A percentile compares a stretch with the other conserved stretches of the same genome.
Conservation (phyloP, 2,888 invertebrate genomes). For the Allophyes oxyacanthae region DNA sequence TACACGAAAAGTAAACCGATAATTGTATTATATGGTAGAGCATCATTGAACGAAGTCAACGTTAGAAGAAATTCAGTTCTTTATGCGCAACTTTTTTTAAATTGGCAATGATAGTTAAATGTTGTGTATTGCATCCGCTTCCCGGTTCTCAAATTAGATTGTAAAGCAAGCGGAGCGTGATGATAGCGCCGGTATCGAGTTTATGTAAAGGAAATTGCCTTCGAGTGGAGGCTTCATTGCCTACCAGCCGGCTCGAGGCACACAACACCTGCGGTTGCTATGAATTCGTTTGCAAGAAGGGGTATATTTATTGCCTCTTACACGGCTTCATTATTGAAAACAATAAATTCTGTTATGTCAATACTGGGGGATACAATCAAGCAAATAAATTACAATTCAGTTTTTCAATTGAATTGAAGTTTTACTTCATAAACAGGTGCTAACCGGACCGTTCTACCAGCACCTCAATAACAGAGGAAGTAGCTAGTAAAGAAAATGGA, state of each 20-base stretch:
- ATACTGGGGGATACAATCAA: conserved; percentile 3
- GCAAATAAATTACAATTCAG: conserved; percentile 23
- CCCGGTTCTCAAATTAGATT: conserved; percentile 63
- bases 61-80: too few relatives aligned
- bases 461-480: conserved; percentile 23
- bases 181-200: conserved; percentile 60
- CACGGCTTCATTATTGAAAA: conserved; percentile 41
- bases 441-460: not conserved
- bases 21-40: too few relatives aligned
- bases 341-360: conserved; percentile 28
- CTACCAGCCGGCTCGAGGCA: conserved; percentile 46
- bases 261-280: conserved; percentile 59
- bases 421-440: too few relatives aligned
- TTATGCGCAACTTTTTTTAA: too few relatives aligned
- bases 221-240: conserved; percentile 57
- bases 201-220: conserved; percentile 63
- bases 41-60: too few relatives aligned
- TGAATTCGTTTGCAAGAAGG: conserved; percentile 36
- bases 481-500: conserved; percentile 29
- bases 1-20: too few relatives aligned
- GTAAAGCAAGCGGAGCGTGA: conserved; percentile 57
- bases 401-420: not conserved
- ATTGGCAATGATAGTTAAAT: not conserved
- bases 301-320: conserved; percentile 33
- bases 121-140: conserved; percentile 56